Percentiles rank a stretch among this genome's conserved stretches.
phyloP scores from a whole-genome alignment of 2,113 vertebrate genomes.

The Rhynchopsitta pachyrhyncha region DNA sequence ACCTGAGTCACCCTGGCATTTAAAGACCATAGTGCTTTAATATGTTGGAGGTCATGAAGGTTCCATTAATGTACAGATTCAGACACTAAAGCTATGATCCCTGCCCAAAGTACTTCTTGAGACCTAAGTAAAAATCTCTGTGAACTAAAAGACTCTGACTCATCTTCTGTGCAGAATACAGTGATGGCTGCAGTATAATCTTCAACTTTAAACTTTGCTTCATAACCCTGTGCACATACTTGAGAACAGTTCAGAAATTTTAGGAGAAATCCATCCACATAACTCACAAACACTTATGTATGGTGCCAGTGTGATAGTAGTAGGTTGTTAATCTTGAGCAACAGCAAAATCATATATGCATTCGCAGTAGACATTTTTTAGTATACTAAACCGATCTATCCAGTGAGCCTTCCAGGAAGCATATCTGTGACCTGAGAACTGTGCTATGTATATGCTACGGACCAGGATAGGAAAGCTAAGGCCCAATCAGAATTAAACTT shows the following conservation, averaged over 20 bases:
- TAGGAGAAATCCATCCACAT: not conserved
- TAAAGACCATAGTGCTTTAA: not conserved
- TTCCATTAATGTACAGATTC: not conserved
- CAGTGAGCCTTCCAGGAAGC: not conserved
- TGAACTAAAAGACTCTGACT: not conserved
- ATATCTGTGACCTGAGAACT: not conserved
- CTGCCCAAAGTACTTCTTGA: not conserved
- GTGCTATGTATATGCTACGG: not conserved
- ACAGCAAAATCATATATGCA: not conserved
- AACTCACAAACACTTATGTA: not conserved
- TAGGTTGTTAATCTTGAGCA: not conserved
- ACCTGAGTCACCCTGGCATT: not conserved
- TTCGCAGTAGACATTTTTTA: not conserved
- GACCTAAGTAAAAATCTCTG: not conserved
- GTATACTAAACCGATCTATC: not conserved
- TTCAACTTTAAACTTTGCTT: not conserved
- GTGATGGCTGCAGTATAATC: not conserved
- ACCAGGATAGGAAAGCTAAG: too few relatives aligned
- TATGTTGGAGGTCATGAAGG: not conserved
- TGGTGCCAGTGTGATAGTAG: not conserved
- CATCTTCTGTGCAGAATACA: not conserved
- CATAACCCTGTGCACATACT: fast-evolving
- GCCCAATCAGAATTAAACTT: too few relatives aligned
- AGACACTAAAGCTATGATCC: not conserved
- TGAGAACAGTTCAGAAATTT: not conserved